phyloP scores from a whole-genome alignment of 2,797 vertebrate species.

The Sphenopsis melanotis region DNA sequence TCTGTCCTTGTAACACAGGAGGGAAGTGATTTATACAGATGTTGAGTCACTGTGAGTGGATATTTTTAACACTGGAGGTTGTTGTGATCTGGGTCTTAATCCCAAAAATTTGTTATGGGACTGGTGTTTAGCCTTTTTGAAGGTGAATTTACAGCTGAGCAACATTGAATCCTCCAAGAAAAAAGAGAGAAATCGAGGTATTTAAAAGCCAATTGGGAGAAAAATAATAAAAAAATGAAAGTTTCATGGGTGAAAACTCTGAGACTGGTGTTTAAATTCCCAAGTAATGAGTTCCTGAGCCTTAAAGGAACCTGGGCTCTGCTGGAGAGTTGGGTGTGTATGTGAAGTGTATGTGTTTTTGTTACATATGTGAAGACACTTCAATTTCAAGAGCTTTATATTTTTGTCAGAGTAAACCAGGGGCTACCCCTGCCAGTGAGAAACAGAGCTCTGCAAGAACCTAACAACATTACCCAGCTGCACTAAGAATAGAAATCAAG shows the following conservation, averaged over 20 bases:
- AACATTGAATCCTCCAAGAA: background rate
- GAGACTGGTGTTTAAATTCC: background rate
- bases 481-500: conserved; percentile 71
- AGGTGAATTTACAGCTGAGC: background rate
- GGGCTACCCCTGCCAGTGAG: background rate
- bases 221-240: background rate
- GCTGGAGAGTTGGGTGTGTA: background rate
- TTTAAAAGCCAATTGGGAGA: background rate
- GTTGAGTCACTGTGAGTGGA: background rate
- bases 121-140: background rate
- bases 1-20: background rate
- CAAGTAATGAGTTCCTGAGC: background rate
- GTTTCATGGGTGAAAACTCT: background rate
- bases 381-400: background rate
- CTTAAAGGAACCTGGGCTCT: background rate
- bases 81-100: background rate
- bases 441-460: conserved; percentile 30
- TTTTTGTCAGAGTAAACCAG: background rate
- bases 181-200: background rate
- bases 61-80: accelerated
- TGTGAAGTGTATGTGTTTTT: background rate
- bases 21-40: background rate
- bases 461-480: conserved; percentile 51
- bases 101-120: background rate
- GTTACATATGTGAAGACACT: background rate